Conservation (phyloP, 92 coral and sea anemone genomes). For the Porites rus region DNA sequence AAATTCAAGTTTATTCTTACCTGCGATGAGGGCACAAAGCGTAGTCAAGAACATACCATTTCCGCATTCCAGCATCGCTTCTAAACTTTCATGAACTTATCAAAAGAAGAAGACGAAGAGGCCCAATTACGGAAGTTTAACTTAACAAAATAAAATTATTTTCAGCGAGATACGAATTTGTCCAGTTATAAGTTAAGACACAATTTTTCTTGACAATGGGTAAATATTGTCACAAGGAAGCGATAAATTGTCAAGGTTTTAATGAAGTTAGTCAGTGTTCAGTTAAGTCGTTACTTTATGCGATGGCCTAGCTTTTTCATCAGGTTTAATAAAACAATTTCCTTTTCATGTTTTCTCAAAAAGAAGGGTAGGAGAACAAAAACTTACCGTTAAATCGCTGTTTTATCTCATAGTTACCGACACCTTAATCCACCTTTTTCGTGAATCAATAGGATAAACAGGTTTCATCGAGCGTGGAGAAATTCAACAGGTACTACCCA, state of each 20-base stretch:
- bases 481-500: slow-evolving; percentile 40
- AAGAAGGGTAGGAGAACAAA: background rate
- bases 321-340: too few relatives aligned
- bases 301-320: background rate
- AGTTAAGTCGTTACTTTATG: background rate
- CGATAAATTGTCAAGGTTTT: background rate
- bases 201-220: background rate
- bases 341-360: background rate
- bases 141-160: background rate
- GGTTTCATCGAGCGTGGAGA: slow-evolving; percentile 28
- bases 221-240: background rate
- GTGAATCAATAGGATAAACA: slow-evolving; percentile 7
- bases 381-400: slow-evolving; percentile 5
- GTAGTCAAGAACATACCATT: background rate
- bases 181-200: background rate
- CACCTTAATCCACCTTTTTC: slow-evolving; percentile 16
- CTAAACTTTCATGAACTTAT: background rate
- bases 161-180: background rate
- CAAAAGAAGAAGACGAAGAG: background rate
- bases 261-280: background rate
- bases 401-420: slow-evolving; percentile 8
- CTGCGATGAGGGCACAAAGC: slow-evolving; percentile 11
- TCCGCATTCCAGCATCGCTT: slow-evolving; percentile 24
- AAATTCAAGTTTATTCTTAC: background rate
- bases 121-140: background rate